Evolutionary conservation across 2,113 vertebrate species (phyloP).

Genomic region (Urocynchramus pylzowi): DNA sequence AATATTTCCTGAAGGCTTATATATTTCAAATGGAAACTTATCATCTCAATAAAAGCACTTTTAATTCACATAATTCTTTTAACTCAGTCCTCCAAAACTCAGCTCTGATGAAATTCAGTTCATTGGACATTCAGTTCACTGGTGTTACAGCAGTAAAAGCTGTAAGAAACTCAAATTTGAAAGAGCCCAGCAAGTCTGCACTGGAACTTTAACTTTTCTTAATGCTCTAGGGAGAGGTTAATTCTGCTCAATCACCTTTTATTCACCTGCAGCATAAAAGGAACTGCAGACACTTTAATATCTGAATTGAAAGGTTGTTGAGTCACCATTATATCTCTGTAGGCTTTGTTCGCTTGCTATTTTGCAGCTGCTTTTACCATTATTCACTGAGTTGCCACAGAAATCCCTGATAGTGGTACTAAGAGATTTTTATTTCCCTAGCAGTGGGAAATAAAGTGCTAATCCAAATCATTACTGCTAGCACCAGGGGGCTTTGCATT

Average conservation of each 20-base stretch:
- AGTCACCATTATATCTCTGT: background rate
- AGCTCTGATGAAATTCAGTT: background rate
- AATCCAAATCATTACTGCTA: background rate
- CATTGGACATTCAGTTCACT: background rate
- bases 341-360: conserved; percentile 30
- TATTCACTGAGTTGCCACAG: conserved; percentile 4
- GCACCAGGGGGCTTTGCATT: background rate
- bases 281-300: conserved; percentile 11
- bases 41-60: background rate
- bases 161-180: background rate
- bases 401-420: background rate
- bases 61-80: background rate
- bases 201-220: background rate
- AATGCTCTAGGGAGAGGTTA: conserved; percentile 17
- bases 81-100: background rate
- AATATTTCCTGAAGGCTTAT: background rate
- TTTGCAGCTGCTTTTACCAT: conserved; percentile 31
- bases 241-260: conserved; percentile 41
- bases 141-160: background rate
- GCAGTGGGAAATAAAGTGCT: conserved; percentile 5
- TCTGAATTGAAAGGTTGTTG: conserved; percentile 23
- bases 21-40: background rate
- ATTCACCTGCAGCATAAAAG: conserved; percentile 35
- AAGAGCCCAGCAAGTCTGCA: background rate
- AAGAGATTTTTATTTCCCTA: conserved; percentile 5